Evolutionary conservation across 2,888 invertebrate species (phyloP).

Genomic region (Lasius fuliginosus): DNA sequence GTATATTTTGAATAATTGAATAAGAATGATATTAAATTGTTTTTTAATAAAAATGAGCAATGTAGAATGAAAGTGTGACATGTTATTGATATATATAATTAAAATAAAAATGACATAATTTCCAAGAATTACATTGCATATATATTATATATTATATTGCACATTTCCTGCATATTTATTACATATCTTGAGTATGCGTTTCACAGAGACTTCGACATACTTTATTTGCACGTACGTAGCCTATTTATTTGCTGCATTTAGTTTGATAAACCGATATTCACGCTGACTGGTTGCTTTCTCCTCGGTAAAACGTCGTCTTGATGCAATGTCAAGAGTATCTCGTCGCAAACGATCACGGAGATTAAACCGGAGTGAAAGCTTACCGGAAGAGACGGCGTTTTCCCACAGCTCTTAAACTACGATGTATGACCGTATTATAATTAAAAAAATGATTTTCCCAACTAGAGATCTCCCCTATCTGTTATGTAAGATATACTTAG

Average conservation of each 20-base stretch:
- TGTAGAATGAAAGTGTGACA: background rate
- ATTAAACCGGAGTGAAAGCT: conserved; percentile 80
- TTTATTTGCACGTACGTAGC: conserved; percentile 26
- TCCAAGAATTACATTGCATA: background rate
- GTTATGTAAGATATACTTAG: conserved; percentile 25
- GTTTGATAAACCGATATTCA: conserved; percentile 74
- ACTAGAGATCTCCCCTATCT: background rate
- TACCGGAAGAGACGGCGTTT: conserved; percentile 75
- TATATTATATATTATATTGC: background rate
- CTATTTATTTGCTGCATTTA: conserved; percentile 68
- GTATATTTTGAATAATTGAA: background rate
- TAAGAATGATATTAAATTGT: background rate
- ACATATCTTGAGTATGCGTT: background rate
- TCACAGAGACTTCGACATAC: background rate
- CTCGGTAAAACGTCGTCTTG: conserved; percentile 52
- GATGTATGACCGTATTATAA: conserved; percentile 61
- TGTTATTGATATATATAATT: background rate
- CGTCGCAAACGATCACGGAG: conserved; percentile 66
- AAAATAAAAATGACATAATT: background rate
- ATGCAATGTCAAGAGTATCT: conserved; percentile 76
- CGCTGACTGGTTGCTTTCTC: conserved; percentile 73
- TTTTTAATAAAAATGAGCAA: background rate
- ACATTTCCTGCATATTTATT: background rate
- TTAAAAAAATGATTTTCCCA: conserved; percentile 29
- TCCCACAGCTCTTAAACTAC: conserved; percentile 73